Evolutionary conservation across 2,797 vertebrate genomes (phyloP), one percentile per base, ranked within the genome.

Genomic region (Hafferia zeledoni): DNA sequence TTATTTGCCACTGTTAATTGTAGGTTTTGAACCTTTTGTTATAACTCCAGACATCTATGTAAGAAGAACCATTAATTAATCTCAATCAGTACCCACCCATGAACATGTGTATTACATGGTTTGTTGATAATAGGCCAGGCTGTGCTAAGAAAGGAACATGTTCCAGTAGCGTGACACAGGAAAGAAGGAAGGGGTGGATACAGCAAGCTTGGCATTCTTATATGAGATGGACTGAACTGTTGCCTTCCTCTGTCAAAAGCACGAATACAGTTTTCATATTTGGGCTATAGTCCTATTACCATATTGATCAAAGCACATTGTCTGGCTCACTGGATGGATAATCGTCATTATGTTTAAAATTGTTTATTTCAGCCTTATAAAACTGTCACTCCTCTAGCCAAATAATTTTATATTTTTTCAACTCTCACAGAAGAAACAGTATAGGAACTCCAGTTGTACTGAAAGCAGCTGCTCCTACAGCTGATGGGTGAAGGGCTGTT

Each of bases 1-100:
- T 96, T 98, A 94, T 64, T 97, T 97, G 69, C 57, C 77, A 93
- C 74, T 94, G 68, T 83, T 95, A 98, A 98, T 97, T 97, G 78
- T 49, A 87, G 93, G 92, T 55, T 97, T 96, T 90, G 28, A 88
- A 77, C 33, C 52, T 95, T 97, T 97, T 97, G 94, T 97, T 97
- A 97, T 89, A 97, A 97, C 96, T 97, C 82, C 89, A 97, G 94
- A 96, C 92, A 96, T 94, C 92, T 82, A 50, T 84, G 95, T 91
- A 97, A 97, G 96, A 95, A 89, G 94, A 98, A 97, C 97, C 96
- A 72, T 94, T 95, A 95, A 98, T 98, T 98, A 98, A 95, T 70
- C 90, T 96, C 97, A 94, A 91, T 95, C 84, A 94, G 44, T 89
- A 97, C 69, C 93, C 96, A 75, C 82, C 78, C 86, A 74, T 92